phyloP scores from a whole-genome alignment of 1,140 invertebrate species.

The Ptiloglossa arizonensis region DNA sequence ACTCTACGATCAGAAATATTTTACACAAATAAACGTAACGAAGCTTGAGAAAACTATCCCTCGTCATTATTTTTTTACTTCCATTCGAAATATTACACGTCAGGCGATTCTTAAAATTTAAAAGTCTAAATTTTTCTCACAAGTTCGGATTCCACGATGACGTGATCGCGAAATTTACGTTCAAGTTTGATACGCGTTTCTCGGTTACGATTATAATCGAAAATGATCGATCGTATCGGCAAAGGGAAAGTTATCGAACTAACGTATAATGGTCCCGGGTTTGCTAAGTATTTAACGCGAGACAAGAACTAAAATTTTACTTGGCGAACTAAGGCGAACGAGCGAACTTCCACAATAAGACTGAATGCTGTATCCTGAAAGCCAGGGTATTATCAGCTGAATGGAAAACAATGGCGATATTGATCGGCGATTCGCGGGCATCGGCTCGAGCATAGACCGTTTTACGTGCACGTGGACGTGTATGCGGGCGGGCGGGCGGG shows the following conservation, averaged over 20 bases:
- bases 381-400: slow-evolving; percentile 58
- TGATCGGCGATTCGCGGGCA: slow-evolving; percentile 60
- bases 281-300: slow-evolving; percentile 38
- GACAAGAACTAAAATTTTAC: slow-evolving; percentile 39
- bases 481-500: not conserved
- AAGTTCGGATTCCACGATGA: not conserved
- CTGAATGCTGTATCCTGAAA: slow-evolving; percentile 24
- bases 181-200: not conserved
- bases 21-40: too few relatives aligned
- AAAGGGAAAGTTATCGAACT: slow-evolving; percentile 7
- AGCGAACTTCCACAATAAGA: slow-evolving; percentile 49
- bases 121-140: too few relatives aligned
- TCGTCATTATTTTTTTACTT: too few relatives aligned
- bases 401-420: slow-evolving; percentile 68
- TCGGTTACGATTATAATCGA: not conserved
- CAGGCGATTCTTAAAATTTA: too few relatives aligned
- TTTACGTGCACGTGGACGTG: not conserved
- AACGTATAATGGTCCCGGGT: slow-evolving; percentile 17
- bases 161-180: not conserved
- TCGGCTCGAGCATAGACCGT: slow-evolving; percentile 29
- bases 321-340: slow-evolving; percentile 31
- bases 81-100: too few relatives aligned
- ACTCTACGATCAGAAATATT: too few relatives aligned
- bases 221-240: slow-evolving; percentile 12
- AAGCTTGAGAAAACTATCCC: too few relatives aligned